A percentile compares a stretch with the other conserved stretches of the same genome.
Evolutionary conservation across 2,113 vertebrate genomes (phyloP).

Genomic region (Passer domesticus): DNA sequence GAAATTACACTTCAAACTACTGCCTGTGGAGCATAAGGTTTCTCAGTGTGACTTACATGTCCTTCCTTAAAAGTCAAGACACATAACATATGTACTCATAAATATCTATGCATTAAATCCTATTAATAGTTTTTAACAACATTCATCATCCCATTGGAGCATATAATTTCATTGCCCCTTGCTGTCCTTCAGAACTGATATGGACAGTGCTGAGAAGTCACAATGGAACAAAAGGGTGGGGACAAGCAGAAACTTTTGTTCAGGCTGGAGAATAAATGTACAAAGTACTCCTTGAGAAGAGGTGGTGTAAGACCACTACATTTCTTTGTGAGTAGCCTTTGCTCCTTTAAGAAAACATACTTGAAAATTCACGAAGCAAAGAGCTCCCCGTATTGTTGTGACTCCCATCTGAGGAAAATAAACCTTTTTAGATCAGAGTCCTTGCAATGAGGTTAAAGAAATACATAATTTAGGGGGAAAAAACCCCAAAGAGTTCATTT

Average conservation of each 20-base stretch:
- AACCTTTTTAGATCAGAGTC: neutral
- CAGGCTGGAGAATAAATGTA: neutral
- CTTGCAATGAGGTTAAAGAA: neutral
- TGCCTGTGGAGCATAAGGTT: neutral
- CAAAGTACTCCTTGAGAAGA: neutral
- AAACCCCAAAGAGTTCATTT: neutral
- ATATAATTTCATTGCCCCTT: neutral
- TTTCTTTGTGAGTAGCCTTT: neutral
- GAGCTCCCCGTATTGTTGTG: neutral
- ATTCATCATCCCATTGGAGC: neutral
- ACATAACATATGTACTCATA: neutral
- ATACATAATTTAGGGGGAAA: fast-evolving
- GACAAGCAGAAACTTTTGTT: neutral
- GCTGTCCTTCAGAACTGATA: neutral
- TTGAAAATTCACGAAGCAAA: neutral
- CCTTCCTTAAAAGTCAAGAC: neutral
- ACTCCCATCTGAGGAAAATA: neutral
- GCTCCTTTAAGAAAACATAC: neutral
- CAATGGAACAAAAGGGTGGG: neutral
- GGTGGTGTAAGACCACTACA: neutral
- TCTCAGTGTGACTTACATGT: neutral
- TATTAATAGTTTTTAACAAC: neutral
- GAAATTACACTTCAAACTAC: neutral
- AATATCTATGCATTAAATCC: neutral
- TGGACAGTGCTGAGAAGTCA: neutral